Evolutionary conservation across 2,888 invertebrate genomes (phyloP).

Genomic region (Amphipoea oculea): DNA sequence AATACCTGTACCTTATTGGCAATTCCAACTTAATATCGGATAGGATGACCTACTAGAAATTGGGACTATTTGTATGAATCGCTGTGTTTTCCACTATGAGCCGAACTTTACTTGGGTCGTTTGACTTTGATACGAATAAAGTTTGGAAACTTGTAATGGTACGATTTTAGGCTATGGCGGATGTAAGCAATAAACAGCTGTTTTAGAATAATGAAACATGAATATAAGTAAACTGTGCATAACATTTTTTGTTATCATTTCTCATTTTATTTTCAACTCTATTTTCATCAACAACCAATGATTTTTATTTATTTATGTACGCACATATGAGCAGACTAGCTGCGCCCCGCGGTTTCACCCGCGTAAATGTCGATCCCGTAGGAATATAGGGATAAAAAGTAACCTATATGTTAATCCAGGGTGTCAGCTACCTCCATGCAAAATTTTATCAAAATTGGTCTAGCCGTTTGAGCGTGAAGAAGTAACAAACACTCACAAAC

Average conservation of each 20-base stretch:
- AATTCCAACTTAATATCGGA: slow-evolving; percentile 59
- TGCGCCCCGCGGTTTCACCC: too few relatives aligned
- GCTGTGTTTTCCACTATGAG: slow-evolving; percentile 34
- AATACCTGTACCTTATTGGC: slow-evolving; percentile 58
- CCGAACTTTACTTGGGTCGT: slow-evolving; percentile 18
- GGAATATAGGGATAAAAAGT: too few relatives aligned
- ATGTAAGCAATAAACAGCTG: not conserved
- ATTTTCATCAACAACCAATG: not conserved
- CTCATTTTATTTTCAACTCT: not conserved
- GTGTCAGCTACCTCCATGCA: too few relatives aligned
- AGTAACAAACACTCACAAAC: too few relatives aligned
- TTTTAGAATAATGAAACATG: not conserved
- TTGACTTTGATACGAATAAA: slow-evolving; percentile 16
- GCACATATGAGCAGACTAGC: too few relatives aligned
- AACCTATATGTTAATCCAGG: too few relatives aligned
- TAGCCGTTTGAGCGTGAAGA: too few relatives aligned
- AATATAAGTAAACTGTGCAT: not conserved
- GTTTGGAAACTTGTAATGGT: slow-evolving; percentile 16
- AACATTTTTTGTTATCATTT: not conserved
- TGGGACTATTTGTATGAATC: slow-evolving; percentile 45
- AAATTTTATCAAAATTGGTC: too few relatives aligned
- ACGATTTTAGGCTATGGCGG: not conserved
- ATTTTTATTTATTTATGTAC: not conserved
- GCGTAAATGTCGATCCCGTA: too few relatives aligned
- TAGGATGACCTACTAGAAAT: slow-evolving; percentile 56